These are phyloP conservation scores for Nysson spinosus DNA, from an alignment of 2,888 invertebrate genomes.

Conservation along the genomic window DNA sequence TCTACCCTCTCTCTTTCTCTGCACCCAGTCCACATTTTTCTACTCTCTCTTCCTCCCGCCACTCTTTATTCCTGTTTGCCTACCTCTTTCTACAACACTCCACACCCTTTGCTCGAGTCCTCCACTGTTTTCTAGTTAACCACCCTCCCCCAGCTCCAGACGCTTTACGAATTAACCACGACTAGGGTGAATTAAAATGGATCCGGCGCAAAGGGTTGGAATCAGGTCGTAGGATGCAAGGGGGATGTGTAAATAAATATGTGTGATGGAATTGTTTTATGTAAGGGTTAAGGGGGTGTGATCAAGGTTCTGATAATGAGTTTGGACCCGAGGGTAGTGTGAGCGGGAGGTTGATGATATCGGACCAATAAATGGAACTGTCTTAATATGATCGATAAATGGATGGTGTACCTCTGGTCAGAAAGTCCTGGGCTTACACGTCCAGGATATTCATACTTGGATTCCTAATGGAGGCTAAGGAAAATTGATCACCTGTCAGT, in stretches of 20 bases:
- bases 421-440: background rate
- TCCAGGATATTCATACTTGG: background rate
- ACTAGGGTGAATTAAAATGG: too few relatives aligned
- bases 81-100: background rate
- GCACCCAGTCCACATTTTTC: background rate
- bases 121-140: background rate
- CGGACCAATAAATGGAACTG: conserved; percentile 13
- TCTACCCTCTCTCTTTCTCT: background rate
- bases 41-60: background rate
- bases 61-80: background rate
- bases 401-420: background rate
- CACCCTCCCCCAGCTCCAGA: too few relatives aligned
- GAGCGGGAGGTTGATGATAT: background rate
- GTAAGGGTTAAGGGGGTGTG: too few relatives aligned
- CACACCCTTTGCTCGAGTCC: background rate
- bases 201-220: too few relatives aligned
- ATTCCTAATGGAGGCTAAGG: background rate
- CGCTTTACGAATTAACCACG: too few relatives aligned
- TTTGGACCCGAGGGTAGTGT: too few relatives aligned
- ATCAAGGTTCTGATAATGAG: too few relatives aligned
- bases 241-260: too few relatives aligned
- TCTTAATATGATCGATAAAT: conserved; percentile 32
- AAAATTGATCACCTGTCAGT: conserved; percentile 8
- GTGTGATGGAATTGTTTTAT: too few relatives aligned
- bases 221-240: too few relatives aligned